A percentile compares a stretch with the other conserved stretches of the same genome.
Conservation (phyloP, 2,888 invertebrate genomes). For the Mythimna loreyi region DNA sequence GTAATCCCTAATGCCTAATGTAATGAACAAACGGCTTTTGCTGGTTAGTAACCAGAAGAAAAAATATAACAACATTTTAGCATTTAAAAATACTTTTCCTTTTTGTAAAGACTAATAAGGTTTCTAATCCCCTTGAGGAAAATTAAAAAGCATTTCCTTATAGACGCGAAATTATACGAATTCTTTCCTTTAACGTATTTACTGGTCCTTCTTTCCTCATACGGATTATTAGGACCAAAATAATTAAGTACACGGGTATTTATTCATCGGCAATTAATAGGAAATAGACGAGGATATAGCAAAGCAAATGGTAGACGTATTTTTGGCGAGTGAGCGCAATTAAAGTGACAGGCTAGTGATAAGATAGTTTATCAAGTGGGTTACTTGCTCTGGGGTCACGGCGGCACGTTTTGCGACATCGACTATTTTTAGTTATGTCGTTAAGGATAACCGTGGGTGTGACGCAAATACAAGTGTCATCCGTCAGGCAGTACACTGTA, state of each 20-base stretch:
- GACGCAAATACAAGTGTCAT: constrained; percentile 25
- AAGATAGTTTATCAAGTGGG: constrained; percentile 59
- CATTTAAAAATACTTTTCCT: not conserved
- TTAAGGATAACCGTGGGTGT: constrained; percentile 31
- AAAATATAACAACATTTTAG: not conserved
- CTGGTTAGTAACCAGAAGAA: not conserved
- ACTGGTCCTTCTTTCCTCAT: constrained; percentile 9
- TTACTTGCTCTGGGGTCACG: constrained; percentile 56
- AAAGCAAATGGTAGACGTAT: constrained; percentile 36
- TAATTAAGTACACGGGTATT: constrained; percentile 15
- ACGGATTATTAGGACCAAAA: constrained; percentile 4
- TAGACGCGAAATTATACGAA: not conserved
- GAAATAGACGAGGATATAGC: constrained; percentile 14
- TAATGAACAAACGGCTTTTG: not conserved
- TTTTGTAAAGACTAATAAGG: constrained; percentile 4
- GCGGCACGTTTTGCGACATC: constrained; percentile 30
- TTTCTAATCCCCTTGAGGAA: constrained; percentile 3
- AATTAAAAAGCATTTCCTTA: constrained; percentile 21
- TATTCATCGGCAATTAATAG: constrained; percentile 14
- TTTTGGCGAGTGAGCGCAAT: constrained; percentile 46
- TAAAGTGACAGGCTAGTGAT: constrained; percentile 41
- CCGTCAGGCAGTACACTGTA: constrained; percentile 5
- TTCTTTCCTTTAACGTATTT: not conserved
- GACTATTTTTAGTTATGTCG: constrained; percentile 33
- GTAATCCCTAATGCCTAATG: not conserved